phyloP scores from a whole-genome alignment of 2,888 invertebrate species.

The Stictocephala bisonia region DNA sequence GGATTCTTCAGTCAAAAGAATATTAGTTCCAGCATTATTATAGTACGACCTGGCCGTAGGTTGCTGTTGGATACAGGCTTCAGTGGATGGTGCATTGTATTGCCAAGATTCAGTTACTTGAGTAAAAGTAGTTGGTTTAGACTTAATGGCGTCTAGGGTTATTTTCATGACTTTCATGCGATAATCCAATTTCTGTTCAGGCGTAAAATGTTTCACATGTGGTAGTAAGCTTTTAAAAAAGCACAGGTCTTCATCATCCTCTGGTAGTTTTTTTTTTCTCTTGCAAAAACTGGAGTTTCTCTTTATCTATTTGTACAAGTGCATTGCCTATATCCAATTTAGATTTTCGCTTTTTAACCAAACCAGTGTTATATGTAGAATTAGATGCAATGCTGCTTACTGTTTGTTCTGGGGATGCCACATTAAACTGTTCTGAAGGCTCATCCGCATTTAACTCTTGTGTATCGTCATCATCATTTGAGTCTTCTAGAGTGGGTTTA shows the following conservation, averaged over 20 bases:
- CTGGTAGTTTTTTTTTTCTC: slow-evolving; percentile 2
- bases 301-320: slow-evolving; percentile 6
- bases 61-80: slow-evolving; percentile 13
- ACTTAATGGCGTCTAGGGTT: slow-evolving; percentile 4
- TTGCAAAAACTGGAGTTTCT: slow-evolving; percentile 16
- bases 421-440: slow-evolving; percentile 10
- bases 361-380: slow-evolving; percentile 13
- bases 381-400: slow-evolving; percentile 5
- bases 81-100: slow-evolving; percentile 13
- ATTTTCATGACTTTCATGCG: slow-evolving; percentile 7
- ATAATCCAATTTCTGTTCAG: slow-evolving; percentile 10
- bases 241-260: slow-evolving; percentile 26
- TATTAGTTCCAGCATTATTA: slow-evolving; percentile 10
- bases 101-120: slow-evolving; percentile 6
- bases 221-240: slow-evolving; percentile 36
- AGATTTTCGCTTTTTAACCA: slow-evolving; percentile 4
- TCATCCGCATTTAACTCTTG: slow-evolving; percentile 7
- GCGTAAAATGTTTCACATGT: slow-evolving; percentile 8
- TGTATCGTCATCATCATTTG: slow-evolving; percentile 8
- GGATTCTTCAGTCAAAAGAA: slow-evolving; percentile 9
- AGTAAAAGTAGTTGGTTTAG: slow-evolving; percentile 7
- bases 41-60: slow-evolving; percentile 4
- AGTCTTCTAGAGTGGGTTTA: slow-evolving; percentile 19
- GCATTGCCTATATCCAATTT: slow-evolving; percentile 8
- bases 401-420: slow-evolving; percentile 3